A percentile compares a stretch with the other conserved stretches of the same genome.
Evolutionary conservation across 2,113 vertebrate species (phyloP).

Genomic region (Xyrauchen texanus): DNA sequence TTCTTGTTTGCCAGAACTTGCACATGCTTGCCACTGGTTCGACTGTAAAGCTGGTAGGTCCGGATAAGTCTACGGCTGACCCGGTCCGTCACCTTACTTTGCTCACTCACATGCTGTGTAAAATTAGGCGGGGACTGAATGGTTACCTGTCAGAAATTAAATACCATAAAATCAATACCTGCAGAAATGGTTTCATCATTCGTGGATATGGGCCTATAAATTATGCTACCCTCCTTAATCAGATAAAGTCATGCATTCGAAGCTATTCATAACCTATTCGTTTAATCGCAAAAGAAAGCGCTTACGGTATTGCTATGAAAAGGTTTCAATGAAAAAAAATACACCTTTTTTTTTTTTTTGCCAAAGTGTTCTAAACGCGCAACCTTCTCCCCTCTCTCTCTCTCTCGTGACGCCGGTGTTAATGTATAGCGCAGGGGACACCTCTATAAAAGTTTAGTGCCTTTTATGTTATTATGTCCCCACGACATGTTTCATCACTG

Average conservation of each 20-base stretch:
- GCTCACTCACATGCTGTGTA: conserved; percentile 99
- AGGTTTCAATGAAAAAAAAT: no score
- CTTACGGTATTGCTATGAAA: no score
- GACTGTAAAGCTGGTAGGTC: conserved; percentile 99
- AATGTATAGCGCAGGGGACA: not conserved
- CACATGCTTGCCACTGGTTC: conserved; percentile 98
- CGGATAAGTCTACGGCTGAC: conserved; percentile 95
- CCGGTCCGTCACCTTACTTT: conserved; percentile 97
- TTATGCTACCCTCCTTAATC: not conserved
- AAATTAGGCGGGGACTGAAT: conserved; percentile 99
- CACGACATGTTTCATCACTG: conserved; percentile 50
- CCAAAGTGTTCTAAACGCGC: no score
- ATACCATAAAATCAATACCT: conserved; percentile 72
- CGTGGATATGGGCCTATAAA: conserved; percentile 38
- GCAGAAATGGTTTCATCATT: conserved; percentile 49
- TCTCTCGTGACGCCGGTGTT: no score
- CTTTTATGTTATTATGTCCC: not conserved
- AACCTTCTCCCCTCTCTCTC: no score
- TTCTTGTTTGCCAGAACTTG: conserved; percentile 97
- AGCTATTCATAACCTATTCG: not conserved
- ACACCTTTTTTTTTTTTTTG: no score
- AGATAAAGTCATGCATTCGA: conserved; percentile 35
- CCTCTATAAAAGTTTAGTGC: conserved; percentile 10
- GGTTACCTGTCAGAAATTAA: conserved; percentile 99
- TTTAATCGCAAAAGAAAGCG: not conserved